phyloP scores from a whole-genome alignment of 2,888 invertebrate species.

The Aricia artaxerxes region DNA sequence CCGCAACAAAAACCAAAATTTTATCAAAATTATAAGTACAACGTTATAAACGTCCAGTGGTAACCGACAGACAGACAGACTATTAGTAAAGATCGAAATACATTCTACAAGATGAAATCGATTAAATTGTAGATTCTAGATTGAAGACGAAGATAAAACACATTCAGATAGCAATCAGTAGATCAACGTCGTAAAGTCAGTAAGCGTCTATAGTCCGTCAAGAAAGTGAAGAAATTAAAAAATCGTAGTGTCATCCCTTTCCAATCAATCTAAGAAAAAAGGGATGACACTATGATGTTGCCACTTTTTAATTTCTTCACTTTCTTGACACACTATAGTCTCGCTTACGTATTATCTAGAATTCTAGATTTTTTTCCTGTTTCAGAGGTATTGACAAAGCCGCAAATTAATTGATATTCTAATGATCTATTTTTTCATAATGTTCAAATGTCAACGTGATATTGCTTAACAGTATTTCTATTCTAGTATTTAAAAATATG shows the following conservation, averaged over 20 bases:
- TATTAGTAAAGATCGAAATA: neutral
- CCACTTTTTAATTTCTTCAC: too few relatives aligned
- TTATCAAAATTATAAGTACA: too few relatives aligned
- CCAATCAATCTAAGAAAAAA: too few relatives aligned
- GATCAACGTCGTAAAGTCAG: neutral
- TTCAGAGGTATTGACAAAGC: neutral
- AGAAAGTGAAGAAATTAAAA: too few relatives aligned
- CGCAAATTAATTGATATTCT: neutral
- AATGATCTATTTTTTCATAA: neutral
- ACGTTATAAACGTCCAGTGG: too few relatives aligned
- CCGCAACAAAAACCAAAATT: too few relatives aligned
- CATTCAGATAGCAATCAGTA: neutral
- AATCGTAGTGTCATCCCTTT: too few relatives aligned
- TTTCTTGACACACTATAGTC: neutral
- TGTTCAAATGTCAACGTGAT: neutral
- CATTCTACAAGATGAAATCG: neutral
- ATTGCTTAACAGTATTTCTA: neutral
- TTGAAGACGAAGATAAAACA: neutral
- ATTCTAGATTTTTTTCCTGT: slow-evolving; percentile 1
- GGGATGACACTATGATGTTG: too few relatives aligned
- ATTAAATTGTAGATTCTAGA: neutral
- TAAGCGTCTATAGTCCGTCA: neutral
- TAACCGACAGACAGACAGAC: neutral
- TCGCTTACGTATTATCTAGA: neutral
- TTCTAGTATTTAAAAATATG: neutral